Evolutionary conservation across 2,888 invertebrate species (phyloP), one percentile per base, ranked within the genome.

Genomic region (Hirtodrosophila confusa): DNA sequence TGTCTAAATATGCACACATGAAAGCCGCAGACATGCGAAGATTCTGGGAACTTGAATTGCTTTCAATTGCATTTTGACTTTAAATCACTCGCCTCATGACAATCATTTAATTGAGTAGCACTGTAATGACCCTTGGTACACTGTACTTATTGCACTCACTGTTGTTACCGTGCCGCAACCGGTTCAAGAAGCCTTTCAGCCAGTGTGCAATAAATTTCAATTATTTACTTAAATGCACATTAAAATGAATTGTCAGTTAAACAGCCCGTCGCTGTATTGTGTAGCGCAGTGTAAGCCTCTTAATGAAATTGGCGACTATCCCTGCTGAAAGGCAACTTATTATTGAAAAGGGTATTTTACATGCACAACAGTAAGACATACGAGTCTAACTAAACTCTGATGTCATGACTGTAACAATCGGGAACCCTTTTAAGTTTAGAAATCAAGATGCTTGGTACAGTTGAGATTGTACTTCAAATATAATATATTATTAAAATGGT

Each of bases 191-290:
- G 41, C 41, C 41, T 55, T 55, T 31, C 57, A 44, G 57, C 43
- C 50, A 47, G 49, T 60, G 39, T 51, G 78, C 75, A 69, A 80
- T 84, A 84, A 82, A 82, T 84, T 80, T 84, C 82, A 82, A 80
- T 80, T 84, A 78, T 74, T 76, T 78, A 74, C 80, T 84, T 84
- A 74, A 78, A 69, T 64, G 50, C 68, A 49, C 76, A 78, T 80
- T 82, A 71, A 79, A 54, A 60, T 57, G 66, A 76, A 77, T 79
- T 78, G 70, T 44, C 56, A 44, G 47, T 24, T 44, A 33, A 39
- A 62, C 31, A 10, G 35, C 23, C 17, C 51, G 37, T 33, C 29
- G 10, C 9, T 53, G 11, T 48, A 29, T 43, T 48, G 31, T 64
- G 64, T 64, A 50, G 64, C 36, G 44, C 50, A 51, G 48, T 57